Evolutionary conservation across 2,113 vertebrate genomes (phyloP).

Genomic region (Centropus unirufus): DNA sequence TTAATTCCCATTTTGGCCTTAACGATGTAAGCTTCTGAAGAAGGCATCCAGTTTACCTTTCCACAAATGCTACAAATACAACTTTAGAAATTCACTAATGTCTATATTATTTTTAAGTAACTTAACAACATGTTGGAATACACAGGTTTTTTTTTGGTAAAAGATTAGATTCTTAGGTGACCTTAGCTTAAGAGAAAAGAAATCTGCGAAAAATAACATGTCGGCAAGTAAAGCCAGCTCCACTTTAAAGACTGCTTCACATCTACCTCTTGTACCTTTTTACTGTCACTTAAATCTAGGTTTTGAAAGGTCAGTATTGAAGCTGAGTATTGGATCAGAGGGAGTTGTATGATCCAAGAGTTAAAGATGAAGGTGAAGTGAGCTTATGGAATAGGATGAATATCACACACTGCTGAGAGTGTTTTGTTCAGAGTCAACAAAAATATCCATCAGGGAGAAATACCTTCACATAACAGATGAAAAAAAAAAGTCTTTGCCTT

Average conservation of each 20-base stretch:
- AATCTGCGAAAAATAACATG: not conserved
- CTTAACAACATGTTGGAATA: not conserved
- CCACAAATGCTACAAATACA: not conserved
- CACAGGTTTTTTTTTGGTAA: not conserved
- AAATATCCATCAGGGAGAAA: not conserved
- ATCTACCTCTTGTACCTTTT: not conserved
- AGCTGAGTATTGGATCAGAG: not conserved
- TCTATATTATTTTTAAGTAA: not conserved
- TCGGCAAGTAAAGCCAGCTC: not conserved
- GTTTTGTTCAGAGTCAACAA: not conserved
- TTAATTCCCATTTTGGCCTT: not conserved
- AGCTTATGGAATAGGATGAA: not conserved
- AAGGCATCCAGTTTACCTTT: not conserved
- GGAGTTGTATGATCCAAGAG: not conserved
- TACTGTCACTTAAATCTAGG: not conserved
- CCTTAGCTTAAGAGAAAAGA: not conserved
- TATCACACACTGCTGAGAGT: not conserved
- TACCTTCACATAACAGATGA: not conserved
- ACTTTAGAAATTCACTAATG: not conserved
- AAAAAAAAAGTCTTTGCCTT: not conserved
- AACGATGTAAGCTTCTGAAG: not conserved
- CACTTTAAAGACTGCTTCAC: not conserved
- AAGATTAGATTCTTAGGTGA: not conserved
- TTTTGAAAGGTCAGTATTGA: not conserved
- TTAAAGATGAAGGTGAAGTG: not conserved